These are phyloP conservation scores for Saimiri boliviensis DNA, from an alignment of 2,113 vertebrate species.

Conservation along the genomic window DNA sequence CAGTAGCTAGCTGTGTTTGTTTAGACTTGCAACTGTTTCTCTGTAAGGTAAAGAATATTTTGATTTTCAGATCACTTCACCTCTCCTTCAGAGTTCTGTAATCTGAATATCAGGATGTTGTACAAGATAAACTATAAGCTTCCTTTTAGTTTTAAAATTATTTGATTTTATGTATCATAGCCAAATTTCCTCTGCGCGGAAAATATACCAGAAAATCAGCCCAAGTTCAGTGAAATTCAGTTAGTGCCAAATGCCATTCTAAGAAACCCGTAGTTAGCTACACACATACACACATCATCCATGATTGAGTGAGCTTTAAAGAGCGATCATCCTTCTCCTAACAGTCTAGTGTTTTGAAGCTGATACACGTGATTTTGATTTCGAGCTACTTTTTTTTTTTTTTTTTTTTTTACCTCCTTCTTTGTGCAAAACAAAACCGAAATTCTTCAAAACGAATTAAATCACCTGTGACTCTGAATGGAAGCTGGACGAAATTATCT, in stretches of 20 bases:
- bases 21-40: neutral
- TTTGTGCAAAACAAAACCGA: constrained; percentile 26
- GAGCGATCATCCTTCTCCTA: neutral
- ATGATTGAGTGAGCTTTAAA: neutral
- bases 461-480: neutral
- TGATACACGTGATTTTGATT: neutral
- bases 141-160: constrained; percentile 33
- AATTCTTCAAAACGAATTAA: neutral
- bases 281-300: neutral
- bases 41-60: neutral
- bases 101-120: neutral
- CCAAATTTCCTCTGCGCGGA: constrained; percentile 11
- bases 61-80: neutral
- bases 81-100: neutral
- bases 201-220: neutral
- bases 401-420: neutral
- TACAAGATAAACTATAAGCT: neutral
- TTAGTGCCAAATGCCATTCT: neutral
- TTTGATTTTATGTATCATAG: neutral
- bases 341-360: constrained; percentile 9
- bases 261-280: neutral
- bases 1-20: neutral
- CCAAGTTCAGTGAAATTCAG: constrained; percentile 28
- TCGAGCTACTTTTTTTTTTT: neutral
- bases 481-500: neutral